Evolutionary conservation across 2,113 vertebrate genomes (phyloP), one percentile per base, ranked within the genome.

Genomic region (Butorides virescens): DNA sequence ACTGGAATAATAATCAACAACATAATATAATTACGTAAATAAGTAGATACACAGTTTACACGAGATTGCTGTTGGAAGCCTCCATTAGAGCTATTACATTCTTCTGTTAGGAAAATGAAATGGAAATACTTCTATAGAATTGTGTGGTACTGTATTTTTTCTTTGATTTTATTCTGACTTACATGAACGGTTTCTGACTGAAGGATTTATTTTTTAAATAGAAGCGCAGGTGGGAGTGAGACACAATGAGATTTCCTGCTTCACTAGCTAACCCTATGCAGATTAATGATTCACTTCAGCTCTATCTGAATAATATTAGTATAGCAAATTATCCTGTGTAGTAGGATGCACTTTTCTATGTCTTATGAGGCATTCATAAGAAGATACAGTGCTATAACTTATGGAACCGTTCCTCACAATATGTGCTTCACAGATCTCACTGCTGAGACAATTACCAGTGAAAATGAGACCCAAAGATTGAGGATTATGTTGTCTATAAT

Each of bases 291-390:
- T 98, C 95, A 73, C 52, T 96, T 95, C 94, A 93, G 66, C 86
- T 93, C 89, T 96, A 74, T 92, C 94, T 93, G 95, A 97, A 97
- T 97, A 97, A 97, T 97, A 96, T 97, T 97, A 97, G 94, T 97
- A 37, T 93, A 97, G 90, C 86, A 94, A 97, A 98, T 98, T 97
- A 95, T 68, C 89, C 71, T 91, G 47, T 93, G n/a, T 76, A 95
- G 84, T 93, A 91, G 90, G 77, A 94, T 94, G 90, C 92, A 75
- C 84, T 97, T 93, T 97, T 83, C 90, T 84, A 32, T 93, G 94
- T 88, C 95, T 97, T 96, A 87, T 92, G 95, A 95, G 85, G 81
- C 94, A 93, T 97, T 97, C 80, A 79, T 94, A 84, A 77, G 74
- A 76, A 70, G 62, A 39, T 90, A 53, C 11, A 53, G 15, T 13